A percentile compares a stretch with the other conserved stretches of the same genome.
Evolutionary conservation across 2,888 invertebrate species (phyloP).

Genomic region (Drosophila colorata): DNA sequence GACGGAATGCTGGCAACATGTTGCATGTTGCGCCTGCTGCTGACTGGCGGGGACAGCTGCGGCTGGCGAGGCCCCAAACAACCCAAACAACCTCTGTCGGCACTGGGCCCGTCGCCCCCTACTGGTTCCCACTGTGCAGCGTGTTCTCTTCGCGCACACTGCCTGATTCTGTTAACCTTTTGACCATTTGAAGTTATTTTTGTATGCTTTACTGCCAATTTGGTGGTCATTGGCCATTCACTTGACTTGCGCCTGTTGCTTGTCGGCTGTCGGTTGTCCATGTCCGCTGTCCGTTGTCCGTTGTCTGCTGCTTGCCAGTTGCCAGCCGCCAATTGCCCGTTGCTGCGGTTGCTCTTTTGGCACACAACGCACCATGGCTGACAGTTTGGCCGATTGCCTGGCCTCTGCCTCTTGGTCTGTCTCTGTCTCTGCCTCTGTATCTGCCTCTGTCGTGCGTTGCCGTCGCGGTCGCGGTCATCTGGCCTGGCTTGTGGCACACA

Average conservation of each 20-base stretch:
- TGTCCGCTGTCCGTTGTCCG: conserved; percentile 49
- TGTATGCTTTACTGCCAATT: conserved; percentile 82
- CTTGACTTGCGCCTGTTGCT: conserved; percentile 78
- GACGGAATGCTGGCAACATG: conserved; percentile 78
- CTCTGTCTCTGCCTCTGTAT: conserved; percentile 18
- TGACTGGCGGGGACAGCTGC: conserved; percentile 60
- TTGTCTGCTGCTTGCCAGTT: conserved; percentile 43
- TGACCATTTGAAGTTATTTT: conserved; percentile 81
- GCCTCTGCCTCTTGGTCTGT: conserved; percentile 28
- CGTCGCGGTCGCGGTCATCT: conserved; percentile 75
- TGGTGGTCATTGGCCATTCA: conserved; percentile 82
- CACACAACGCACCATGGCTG: conserved; percentile 76
- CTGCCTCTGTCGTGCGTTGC: conserved; percentile 25
- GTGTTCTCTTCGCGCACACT: conserved; percentile 55
- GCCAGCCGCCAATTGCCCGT: conserved; percentile 38
- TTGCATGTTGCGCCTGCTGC: conserved; percentile 74
- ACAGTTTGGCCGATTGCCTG: conserved; percentile 75
- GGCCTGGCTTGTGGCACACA: conserved; percentile 69
- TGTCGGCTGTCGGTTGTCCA: conserved; percentile 37
- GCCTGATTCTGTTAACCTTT: conserved; percentile 82
- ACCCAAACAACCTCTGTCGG: conserved; percentile 23
- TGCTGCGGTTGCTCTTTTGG: conserved; percentile 72
- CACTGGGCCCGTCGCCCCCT: conserved; percentile 5
- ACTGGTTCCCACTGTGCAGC: conserved; percentile 9
- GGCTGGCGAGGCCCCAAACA: conserved; percentile 33